A percentile compares a stretch with the other conserved stretches of the same genome.
phyloP scores from a whole-genome alignment of 2,113 vertebrate species.

The Scartelaos histophorus region DNA sequence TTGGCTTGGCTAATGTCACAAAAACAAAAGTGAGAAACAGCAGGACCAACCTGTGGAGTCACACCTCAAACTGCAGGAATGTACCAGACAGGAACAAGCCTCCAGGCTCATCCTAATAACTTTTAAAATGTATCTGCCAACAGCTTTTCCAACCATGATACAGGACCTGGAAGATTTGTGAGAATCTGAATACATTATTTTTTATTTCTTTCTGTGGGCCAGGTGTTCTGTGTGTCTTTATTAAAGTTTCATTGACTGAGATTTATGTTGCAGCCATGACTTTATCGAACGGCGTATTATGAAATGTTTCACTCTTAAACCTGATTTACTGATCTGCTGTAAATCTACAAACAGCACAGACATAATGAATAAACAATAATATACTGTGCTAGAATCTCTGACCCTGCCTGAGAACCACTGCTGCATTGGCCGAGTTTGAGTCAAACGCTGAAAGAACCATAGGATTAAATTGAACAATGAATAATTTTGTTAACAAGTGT shows the following conservation, averaged over 20 bases:
- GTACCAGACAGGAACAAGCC: constrained; percentile 19
- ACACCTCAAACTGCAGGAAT: constrained; percentile 26
- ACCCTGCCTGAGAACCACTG: background rate
- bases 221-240: background rate
- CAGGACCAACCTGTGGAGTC: constrained; percentile 39
- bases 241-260: background rate
- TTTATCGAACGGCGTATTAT: background rate
- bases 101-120: constrained; percentile 13
- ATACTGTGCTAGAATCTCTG: background rate
- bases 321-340: background rate
- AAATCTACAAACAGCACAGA: background rate
- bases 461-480: background rate
- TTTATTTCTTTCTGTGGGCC: background rate
- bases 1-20: background rate
- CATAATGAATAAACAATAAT: background rate
- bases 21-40: constrained; percentile 28
- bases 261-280: background rate
- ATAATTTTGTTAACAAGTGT: constrained; percentile 1
- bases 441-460: background rate
- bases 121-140: background rate
- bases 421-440: background rate
- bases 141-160: background rate
- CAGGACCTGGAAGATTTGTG: background rate
- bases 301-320: background rate
- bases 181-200: background rate